Evolutionary conservation across 2,113 vertebrate genomes (phyloP), one percentile per base, ranked within the genome.

Genomic region (Cariama cristata): DNA sequence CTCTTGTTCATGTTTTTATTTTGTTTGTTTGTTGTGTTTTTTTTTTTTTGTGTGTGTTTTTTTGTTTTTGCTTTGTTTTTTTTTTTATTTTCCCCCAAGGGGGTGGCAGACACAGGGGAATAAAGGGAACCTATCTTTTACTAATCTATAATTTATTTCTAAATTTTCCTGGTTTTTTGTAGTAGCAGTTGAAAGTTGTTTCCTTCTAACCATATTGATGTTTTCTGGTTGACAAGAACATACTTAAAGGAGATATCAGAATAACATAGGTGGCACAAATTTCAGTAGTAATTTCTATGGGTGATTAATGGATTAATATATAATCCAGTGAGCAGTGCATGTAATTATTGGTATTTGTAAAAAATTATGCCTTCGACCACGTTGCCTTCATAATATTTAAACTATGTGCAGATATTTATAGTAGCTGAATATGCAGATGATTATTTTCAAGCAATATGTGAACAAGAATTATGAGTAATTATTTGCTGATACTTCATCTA

Each of bases 251-350:
- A 77, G 5, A 16, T 33, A 73, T 53, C 26, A 80, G 76, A 88
- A 88, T 74, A 83, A 82, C 4, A 24, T 32, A 90, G 12, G 11
- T 8, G 15, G 19, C 19, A 72, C 19, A 79, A 26, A 77, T 44
- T 72, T 81, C n/a, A 92, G 56, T 45, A 83, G 17, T 11, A 80
- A 63, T 72, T 96, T 73, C 83, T 93, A 38, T 26, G 23, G 12
- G 11, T 92, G 77, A 89, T 86, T 94, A 71, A 33, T 47, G 14
- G 35, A 69, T 79, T 49, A 38, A 8, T 74, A 64, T 20, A 77
- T 50, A 91, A 71, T 22, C 30, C 22, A 59, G 5, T 7, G 28
- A 86, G 5, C 42, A 84, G 3, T 45, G 4, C 72, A 12, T 93
- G 28, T 33, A 90, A 71, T 56, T 88, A 22, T 82, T 88, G 40